These are phyloP conservation scores for Notothenia coriiceps DNA, from an alignment of 2,113 vertebrate genomes.

Conservation along the genomic window DNA sequence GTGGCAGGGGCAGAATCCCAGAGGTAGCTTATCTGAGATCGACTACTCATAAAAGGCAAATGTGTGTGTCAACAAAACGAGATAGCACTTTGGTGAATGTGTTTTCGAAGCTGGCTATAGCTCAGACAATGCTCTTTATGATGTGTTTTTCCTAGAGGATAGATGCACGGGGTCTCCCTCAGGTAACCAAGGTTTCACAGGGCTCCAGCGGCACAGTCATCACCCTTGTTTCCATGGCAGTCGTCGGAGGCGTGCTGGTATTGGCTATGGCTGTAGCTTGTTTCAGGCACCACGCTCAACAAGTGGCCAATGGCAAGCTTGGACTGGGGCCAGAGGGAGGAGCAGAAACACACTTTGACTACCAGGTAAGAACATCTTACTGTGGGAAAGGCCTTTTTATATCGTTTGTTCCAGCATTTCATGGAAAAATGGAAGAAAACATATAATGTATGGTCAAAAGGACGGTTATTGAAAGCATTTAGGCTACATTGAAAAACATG, in stretches of 20 bases:
- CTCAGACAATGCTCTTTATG: conserved; percentile 3
- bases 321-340: conserved; percentile 94
- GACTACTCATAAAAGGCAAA: neutral
- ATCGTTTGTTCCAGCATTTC: neutral
- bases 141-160: conserved; percentile 80
- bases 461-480: neutral
- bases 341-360: conserved; percentile 94
- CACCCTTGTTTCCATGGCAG: conserved; percentile 91
- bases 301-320: conserved; percentile 91
- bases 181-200: conserved; percentile 81
- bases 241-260: conserved; percentile 89
- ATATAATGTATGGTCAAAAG: neutral
- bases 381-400: neutral
- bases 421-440: neutral
- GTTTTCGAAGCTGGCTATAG: neutral
- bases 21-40: neutral
- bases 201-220: conserved; percentile 90
- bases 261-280: conserved; percentile 87
- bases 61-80: conserved; percentile 6
- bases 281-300: conserved; percentile 89
- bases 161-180: conserved; percentile 84
- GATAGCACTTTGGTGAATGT: neutral
- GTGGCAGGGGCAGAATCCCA: neutral
- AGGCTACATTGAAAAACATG: neutral
- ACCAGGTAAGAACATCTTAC: conserved; percentile 87